phyloP scores from a whole-genome alignment of 2,797 vertebrate genomes.

The Steatocranus sp. region DNA sequence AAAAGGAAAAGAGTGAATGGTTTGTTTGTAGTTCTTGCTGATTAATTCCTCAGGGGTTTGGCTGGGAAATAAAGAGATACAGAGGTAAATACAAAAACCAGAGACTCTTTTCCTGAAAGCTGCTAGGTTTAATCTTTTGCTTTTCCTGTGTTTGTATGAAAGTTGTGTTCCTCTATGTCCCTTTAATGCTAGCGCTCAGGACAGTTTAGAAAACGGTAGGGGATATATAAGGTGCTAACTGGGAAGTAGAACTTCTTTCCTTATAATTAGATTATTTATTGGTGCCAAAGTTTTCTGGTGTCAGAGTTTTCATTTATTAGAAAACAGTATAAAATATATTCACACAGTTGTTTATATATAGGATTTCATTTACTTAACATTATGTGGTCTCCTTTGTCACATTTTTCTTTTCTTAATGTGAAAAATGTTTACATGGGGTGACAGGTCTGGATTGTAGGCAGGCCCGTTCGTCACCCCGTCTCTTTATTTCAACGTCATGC shows the following conservation, averaged over 20 bases:
- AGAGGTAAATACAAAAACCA: conserved; percentile 4
- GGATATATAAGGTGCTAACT: background rate
- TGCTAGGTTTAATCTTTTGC: background rate
- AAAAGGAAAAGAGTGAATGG: conserved; percentile 8
- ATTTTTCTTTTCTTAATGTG: background rate
- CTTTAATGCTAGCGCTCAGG: background rate
- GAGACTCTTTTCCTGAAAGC: background rate
- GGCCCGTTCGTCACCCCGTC: background rate
- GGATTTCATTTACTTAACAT: accelerated
- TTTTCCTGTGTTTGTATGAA: background rate
- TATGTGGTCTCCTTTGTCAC: background rate
- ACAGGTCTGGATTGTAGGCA: background rate
- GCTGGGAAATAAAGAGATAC: background rate
- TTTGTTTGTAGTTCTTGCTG: conserved; percentile 8
- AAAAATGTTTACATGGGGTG: background rate
- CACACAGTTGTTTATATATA: background rate
- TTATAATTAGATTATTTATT: background rate
- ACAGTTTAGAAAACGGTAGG: background rate
- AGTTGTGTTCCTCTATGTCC: background rate
- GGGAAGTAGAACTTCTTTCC: background rate
- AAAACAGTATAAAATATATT: background rate
- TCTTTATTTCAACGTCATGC: background rate
- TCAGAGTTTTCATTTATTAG: background rate
- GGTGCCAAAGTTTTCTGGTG: background rate
- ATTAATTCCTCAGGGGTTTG: background rate